phyloP scores from a whole-genome alignment of 2,113 vertebrate genomes.

The Peromyscus californicus region DNA sequence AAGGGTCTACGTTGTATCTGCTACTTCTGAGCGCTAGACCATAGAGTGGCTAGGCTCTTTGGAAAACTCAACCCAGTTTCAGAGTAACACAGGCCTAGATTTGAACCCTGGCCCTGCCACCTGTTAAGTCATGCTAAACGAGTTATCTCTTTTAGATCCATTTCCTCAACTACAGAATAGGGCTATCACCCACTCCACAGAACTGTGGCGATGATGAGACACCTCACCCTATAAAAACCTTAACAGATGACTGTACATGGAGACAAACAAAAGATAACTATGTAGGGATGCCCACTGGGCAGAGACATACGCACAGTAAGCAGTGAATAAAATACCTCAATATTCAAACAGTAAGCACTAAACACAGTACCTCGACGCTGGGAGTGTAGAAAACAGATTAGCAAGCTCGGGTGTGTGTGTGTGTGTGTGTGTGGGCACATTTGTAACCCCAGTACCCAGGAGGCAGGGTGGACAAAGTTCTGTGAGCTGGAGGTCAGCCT shows the following conservation, averaged over 20 bases:
- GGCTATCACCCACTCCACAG: background rate
- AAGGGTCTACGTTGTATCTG: background rate
- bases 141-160: background rate
- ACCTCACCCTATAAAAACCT: background rate
- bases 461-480: background rate
- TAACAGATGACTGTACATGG: background rate
- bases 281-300: background rate
- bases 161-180: constrained; percentile 17
- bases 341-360: background rate
- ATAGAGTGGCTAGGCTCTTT: background rate
- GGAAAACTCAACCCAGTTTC: constrained; percentile 1
- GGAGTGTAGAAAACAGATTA: background rate
- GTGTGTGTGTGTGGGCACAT: background rate
- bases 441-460: background rate
- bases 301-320: background rate
- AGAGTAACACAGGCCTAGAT: background rate
- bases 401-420: background rate
- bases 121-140: background rate
- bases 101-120: constrained; percentile 7
- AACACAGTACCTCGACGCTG: background rate
- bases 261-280: background rate
- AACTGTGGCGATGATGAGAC: background rate
- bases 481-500: background rate
- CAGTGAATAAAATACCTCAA: background rate
- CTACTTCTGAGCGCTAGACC: background rate